Evolutionary conservation across 1,140 invertebrate genomes (phyloP).

Genomic region (Drosophila serrata): DNA sequence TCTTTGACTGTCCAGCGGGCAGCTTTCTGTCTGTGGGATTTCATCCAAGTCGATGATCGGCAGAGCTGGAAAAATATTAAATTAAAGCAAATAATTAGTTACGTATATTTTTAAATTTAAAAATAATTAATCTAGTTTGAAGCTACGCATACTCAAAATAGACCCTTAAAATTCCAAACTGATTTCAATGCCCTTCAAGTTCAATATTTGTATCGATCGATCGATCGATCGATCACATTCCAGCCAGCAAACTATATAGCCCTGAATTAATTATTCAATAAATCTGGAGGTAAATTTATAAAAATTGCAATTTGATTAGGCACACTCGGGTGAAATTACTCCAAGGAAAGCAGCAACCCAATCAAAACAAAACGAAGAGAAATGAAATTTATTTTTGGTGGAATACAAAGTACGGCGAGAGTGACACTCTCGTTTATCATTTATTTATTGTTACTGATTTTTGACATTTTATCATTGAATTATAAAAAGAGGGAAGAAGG

Average conservation of each 20-base stretch:
- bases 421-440: slow-evolving; percentile 75
- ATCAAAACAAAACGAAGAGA: slow-evolving; percentile 39
- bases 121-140: background rate
- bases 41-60: slow-evolving; percentile 25
- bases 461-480: slow-evolving; percentile 84
- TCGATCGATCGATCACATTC: slow-evolving; percentile 40
- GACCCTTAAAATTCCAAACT: slow-evolving; percentile 1
- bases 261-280: slow-evolving; percentile 62
- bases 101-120: background rate
- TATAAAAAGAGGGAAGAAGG: slow-evolving; percentile 40
- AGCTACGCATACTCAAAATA: background rate
- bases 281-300: slow-evolving; percentile 70
- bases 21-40: background rate
- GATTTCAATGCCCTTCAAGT: slow-evolving; percentile 48
- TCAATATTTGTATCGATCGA: slow-evolving; percentile 35
- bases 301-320: slow-evolving; percentile 81
- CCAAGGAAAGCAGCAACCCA: slow-evolving; percentile 23
- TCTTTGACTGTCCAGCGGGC: background rate
- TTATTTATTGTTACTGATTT: slow-evolving; percentile 84
- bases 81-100: background rate
- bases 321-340: slow-evolving; percentile 44
- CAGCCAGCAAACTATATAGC: slow-evolving; percentile 21
- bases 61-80: background rate
- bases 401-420: slow-evolving; percentile 71
- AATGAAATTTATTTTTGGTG: slow-evolving; percentile 41